Percentiles rank a stretch among this genome's conserved stretches.
Conservation (phyloP, 92 coral and sea anemone species). For the Paramuricea clavata region DNA sequence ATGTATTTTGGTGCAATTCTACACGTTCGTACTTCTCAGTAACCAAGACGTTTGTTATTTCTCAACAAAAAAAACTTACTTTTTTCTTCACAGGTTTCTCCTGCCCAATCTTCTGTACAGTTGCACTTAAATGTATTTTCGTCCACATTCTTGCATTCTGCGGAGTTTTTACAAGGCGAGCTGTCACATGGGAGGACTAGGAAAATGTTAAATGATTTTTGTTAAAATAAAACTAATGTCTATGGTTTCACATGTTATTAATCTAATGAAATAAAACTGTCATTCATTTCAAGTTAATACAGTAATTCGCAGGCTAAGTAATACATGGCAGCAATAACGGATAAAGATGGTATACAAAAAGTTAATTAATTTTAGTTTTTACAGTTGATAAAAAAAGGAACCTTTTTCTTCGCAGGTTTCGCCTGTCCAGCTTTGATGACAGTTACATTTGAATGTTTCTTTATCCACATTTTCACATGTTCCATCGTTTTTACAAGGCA, state of each 20-base stretch:
- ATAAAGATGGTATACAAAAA: no score
- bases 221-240: background rate
- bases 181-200: conserved; percentile 15
- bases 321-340: no score
- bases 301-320: no score
- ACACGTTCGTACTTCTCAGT: no score
- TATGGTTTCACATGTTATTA: background rate
- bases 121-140: background rate
- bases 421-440: background rate
- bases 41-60: no score
- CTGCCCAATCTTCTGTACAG: background rate
- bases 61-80: background rate
- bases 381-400: no score
- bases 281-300: no score
- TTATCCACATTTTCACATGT: background rate
- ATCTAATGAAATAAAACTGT: no score
- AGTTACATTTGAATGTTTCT: background rate
- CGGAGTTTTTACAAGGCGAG: conserved; percentile 25
- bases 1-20: no score
- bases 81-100: background rate
- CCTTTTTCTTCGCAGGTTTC: no score
- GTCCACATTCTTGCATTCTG: background rate
- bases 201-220: no score
- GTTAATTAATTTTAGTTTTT: no score
- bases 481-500: conserved; percentile 22